Percentiles rank a stretch among this genome's conserved stretches.
phyloP scores from a whole-genome alignment of 2,113 vertebrate species.

The Numenius arquata region DNA sequence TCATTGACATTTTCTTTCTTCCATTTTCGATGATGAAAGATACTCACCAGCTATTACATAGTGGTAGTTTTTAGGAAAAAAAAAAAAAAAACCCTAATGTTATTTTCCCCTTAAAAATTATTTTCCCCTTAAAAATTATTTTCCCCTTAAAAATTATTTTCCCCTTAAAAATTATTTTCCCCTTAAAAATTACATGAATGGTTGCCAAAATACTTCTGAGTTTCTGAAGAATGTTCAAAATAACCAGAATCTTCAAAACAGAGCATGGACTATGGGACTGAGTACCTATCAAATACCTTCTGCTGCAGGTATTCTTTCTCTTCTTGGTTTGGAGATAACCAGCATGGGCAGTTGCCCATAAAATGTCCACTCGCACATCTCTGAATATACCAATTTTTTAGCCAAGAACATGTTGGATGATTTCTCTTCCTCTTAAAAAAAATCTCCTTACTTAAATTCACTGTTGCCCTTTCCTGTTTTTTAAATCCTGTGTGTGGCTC shows the following conservation, averaged over 20 bases:
- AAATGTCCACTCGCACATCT: background rate
- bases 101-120: too few relatives aligned
- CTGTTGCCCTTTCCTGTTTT: slow-evolving; percentile 32
- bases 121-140: background rate
- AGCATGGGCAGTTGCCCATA: background rate
- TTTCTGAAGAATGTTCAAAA: background rate
- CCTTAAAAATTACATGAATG: background rate
- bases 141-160: background rate
- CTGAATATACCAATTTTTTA: background rate
- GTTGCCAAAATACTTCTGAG: background rate
- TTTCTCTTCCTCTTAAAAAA: background rate
- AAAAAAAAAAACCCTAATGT: too few relatives aligned
- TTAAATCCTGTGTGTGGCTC: background rate
- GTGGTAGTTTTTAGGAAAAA: background rate
- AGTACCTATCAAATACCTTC: background rate
- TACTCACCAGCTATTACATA: background rate
- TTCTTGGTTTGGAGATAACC: background rate
- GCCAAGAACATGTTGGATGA: background rate
- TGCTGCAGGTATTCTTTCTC: background rate
- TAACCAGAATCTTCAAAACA: background rate
- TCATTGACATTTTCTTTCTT: background rate
- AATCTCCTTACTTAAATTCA: background rate
- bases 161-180: background rate
- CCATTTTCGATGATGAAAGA: background rate
- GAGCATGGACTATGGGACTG: background rate